Conservation (phyloP, 2,888 invertebrate species). For the Xylocampa areola region DNA sequence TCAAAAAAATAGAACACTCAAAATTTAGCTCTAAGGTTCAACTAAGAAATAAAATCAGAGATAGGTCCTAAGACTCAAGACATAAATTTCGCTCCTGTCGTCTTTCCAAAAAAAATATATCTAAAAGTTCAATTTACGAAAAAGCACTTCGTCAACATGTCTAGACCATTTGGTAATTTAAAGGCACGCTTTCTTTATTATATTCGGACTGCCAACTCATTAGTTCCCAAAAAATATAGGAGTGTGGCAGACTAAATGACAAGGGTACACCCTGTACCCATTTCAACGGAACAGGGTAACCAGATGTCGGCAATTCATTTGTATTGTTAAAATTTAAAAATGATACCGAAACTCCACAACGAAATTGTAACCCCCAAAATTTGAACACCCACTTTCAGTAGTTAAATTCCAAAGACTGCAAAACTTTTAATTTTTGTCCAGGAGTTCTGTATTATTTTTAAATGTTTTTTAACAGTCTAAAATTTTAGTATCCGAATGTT, state of each 20-base stretch:
- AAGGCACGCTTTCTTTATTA: constrained; percentile 47
- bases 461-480: not conserved
- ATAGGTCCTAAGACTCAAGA: constrained; percentile 20
- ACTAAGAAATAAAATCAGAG: constrained; percentile 13
- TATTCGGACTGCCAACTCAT: constrained; percentile 48
- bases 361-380: constrained; percentile 1
- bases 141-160: constrained; percentile 44
- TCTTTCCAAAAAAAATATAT: constrained; percentile 20
- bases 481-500: constrained; percentile 31
- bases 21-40: constrained; percentile 7
- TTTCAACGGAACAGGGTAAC: constrained; percentile 52
- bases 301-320: constrained; percentile 38
- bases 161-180: constrained; percentile 53
- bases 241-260: constrained; percentile 55
- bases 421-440: constrained; percentile 7
- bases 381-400: constrained; percentile 7
- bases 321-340: constrained; percentile 43
- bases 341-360: constrained; percentile 16
- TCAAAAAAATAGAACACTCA: constrained; percentile 3
- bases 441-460: constrained; percentile 10
- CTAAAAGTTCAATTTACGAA: constrained; percentile 44
- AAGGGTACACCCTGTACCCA: constrained; percentile 56
- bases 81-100: constrained; percentile 32
- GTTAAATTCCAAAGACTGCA: constrained; percentile 12
- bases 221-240: constrained; percentile 52